Base-by-base conservation (phyloP, 2,888 invertebrate genomes). In the Petrolisthes cinctipes region DNA sequence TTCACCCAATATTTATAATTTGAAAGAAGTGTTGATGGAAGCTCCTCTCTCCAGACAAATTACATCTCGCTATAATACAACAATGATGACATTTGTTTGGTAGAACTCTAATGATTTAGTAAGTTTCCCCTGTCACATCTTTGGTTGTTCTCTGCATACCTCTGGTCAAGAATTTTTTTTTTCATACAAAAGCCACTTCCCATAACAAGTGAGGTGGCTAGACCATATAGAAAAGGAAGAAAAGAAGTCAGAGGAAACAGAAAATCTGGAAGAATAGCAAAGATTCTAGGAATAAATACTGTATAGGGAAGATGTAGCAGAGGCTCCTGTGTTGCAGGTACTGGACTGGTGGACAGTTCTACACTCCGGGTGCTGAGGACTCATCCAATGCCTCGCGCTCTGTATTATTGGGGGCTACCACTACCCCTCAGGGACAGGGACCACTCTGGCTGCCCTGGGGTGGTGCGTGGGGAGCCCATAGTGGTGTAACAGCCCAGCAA, bases 291-390 rank as follows among this genome's bases (percentile, higher is more conserved):
- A 37, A 37, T 37, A 37, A 37, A 37, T n/a, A 37, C 2, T 37
- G 37, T 37, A 37, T 37, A 37, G 2, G 37, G 37, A 37, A 37
- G 37, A 37, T 37, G 37, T 37, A 20, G 17, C 79, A 75, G 11
- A 9, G 9, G 11, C 5, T n/a, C 23, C 37, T n/a, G 4, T 9
- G 93, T 79, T 83, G 53, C 86, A 94, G 94, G 91, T 95, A 95
- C 92, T 95, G 94, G 95, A 93, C 94, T 91, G 94, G 95, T 56
- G 97, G 96, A 0, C 97, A 97, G 92, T 94, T 97, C 88, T 97
- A 97, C 92, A 96, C 96, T 0, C 97, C 97, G 0, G 97, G 97
- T 93, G 97, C 97, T 0, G 96, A 96, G 37, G 92, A 92, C 54
- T 86, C 89, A 0, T 88, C 88, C 14, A 89, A 76, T 56, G 89